phyloP scores from a whole-genome alignment of 2,888 invertebrate genomes.

The Uropetala carovei region DNA sequence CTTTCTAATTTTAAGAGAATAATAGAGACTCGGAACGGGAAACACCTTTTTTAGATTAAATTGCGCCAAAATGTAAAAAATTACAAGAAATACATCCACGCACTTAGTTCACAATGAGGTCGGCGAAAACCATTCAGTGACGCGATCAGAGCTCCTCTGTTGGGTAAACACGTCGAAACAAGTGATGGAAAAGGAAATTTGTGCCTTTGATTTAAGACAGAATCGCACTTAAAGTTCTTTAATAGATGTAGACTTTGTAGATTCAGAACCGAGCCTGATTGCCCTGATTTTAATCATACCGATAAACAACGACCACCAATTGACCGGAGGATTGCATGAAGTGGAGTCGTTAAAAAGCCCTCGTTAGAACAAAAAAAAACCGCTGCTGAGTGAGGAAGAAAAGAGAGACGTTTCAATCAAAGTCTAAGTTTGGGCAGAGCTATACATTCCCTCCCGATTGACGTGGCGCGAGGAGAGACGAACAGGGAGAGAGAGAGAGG shows the following conservation, averaged over 20 bases:
- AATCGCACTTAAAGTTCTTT: background rate
- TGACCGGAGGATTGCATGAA: background rate
- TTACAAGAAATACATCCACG: no score
- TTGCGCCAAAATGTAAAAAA: no score
- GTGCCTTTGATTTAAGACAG: no score
- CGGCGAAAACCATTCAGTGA: no score
- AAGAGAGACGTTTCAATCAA: slow-evolving; percentile 9
- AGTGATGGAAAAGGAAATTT: no score
- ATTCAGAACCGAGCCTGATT: background rate
- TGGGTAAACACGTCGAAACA: no score
- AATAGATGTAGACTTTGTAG: background rate
- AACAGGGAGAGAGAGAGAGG: background rate
- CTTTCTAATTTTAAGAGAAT: no score
- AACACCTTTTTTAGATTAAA: no score
- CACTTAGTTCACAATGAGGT: no score
- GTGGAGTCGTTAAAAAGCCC: background rate
- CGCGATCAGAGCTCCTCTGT: no score
- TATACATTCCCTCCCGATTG: background rate
- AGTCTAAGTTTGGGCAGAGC: background rate
- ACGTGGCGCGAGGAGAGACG: background rate
- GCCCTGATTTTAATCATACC: background rate
- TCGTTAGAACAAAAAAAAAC: background rate
- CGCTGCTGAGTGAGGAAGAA: background rate
- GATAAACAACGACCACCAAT: background rate
- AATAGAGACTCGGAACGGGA: no score